A percentile compares a stretch with the other conserved stretches of the same genome.
Conservation (phyloP, 2,888 invertebrate genomes). For the Physocephala rufipes region DNA sequence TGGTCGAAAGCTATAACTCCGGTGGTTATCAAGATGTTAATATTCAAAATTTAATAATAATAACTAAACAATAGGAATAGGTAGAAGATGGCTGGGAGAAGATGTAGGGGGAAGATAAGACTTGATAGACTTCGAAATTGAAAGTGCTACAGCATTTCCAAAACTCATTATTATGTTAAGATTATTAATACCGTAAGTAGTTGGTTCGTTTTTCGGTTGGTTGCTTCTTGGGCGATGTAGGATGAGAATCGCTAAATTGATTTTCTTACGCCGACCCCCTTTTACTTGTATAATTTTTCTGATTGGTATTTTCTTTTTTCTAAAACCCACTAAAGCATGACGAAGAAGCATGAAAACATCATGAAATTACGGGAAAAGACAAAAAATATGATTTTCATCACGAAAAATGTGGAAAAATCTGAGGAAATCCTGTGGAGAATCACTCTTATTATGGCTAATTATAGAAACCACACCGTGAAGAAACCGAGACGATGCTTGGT, state of each 20-base stretch:
- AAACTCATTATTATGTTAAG: neutral
- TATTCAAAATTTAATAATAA: neutral
- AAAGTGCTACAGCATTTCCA: slow-evolving; percentile 11
- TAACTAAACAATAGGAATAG: no score
- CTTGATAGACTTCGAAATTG: slow-evolving; percentile 15
- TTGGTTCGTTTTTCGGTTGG: neutral
- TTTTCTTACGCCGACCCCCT: no score
- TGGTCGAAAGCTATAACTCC: no score
- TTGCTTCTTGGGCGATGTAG: neutral
- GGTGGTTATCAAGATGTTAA: no score
- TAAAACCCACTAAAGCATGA: neutral
- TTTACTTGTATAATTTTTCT: neutral
- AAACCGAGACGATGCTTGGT: no score
- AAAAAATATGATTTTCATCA: neutral
- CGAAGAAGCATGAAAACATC: neutral
- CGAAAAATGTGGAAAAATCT: neutral
- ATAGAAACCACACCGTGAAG: no score
- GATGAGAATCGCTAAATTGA: neutral
- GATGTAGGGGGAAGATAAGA: neutral
- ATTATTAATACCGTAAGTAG: neutral
- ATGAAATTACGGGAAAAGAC: neutral
- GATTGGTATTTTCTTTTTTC: neutral
- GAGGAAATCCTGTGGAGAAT: neutral
- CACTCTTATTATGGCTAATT: no score
- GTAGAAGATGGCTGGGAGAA: no score